phyloP scores from a whole-genome alignment of 2,888 invertebrate genomes.

The Cheilosia impressa region DNA sequence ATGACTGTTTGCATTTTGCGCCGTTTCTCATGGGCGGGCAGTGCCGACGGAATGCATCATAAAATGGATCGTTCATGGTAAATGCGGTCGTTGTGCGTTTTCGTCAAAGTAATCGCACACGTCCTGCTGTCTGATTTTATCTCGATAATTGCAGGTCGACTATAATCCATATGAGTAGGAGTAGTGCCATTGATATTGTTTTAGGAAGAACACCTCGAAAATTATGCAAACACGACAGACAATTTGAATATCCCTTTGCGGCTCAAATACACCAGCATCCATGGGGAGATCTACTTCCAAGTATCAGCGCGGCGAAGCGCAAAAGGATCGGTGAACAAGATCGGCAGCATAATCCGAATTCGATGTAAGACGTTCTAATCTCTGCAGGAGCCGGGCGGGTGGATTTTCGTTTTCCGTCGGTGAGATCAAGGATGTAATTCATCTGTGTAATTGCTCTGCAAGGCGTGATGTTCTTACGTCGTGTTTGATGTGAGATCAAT shows the following conservation, averaged over 20 bases:
- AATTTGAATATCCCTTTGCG: constrained; percentile 31
- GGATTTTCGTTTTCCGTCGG: constrained; percentile 28
- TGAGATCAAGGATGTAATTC: constrained; percentile 46
- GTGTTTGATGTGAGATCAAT: constrained; percentile 51
- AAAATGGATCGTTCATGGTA: constrained; percentile 23
- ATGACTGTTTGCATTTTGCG: constrained; percentile 39
- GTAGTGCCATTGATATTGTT: constrained; percentile 21
- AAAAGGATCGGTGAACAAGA: constrained; percentile 38
- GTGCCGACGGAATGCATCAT: constrained; percentile 21
- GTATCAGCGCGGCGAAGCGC: constrained; percentile 35
- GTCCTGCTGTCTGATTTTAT: neutral
- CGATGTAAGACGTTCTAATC: constrained; percentile 33
- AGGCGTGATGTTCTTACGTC: constrained; percentile 58
- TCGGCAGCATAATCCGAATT: constrained; percentile 62
- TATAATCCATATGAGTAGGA: neutral
- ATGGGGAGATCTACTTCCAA: constrained; percentile 48
- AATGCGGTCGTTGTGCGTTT: neutral
- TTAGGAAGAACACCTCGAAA: constrained; percentile 17
- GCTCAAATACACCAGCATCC: constrained; percentile 1
- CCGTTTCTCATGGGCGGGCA: constrained; percentile 40
- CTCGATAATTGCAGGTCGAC: constrained; percentile 49
- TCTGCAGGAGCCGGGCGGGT: neutral
- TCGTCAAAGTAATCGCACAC: neutral
- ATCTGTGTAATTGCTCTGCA: constrained; percentile 40
- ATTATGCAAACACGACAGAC: constrained; percentile 61